Base-by-base conservation (phyloP, 2,797 vertebrate genomes). In the Silurus lanzhouensis region DNA sequence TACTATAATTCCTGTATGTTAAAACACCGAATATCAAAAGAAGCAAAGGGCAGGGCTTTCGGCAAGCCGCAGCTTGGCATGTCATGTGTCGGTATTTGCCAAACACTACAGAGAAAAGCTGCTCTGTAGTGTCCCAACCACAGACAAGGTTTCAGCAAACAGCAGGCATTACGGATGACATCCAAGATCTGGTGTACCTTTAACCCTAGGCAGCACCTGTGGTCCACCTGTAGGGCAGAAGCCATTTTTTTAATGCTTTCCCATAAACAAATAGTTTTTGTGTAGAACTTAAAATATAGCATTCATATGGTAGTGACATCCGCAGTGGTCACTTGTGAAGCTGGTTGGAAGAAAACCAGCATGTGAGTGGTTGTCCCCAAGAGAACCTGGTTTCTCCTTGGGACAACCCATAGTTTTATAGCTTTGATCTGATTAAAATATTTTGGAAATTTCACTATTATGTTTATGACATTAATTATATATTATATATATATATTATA, bases 151-250 rank as follows among this genome's bases (percentile, higher is more conserved):
- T 83, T 76, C 48, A 76, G 31, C 19, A 83, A 64, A 75, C 57
- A 75, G 70, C 60, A 75, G 25, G 60, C 44, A 75, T 63, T 27
- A 75, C 82, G 17, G 82, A 75, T 75, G 71, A 76, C n/a, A 64
- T 83, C 60, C 72, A 83, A 76, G 44, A 75, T 76, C 44, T 66
- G 71, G n/a, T 76, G 60, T 61, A 61, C 57, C 38, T 46, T 61
- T 83, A 83, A 68, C 81, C 71, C 52, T 58, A 68, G 27, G 55
- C 31, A 61, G 31, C 55, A 72, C 31, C 14, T 25, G 27, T 61
- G 55, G 67, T 71, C 19, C 31, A 44, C 52, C 46, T 68, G 63
- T 31, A 68, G 63, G 63, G 64, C 66, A 70, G 12, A 55, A 48
- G n/a, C 46, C 66, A 81, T 2, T 80, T n/a, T 52, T 70, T 70